Base-by-base conservation (phyloP, 2,113 vertebrate species). In the Bucco capensis region DNA sequence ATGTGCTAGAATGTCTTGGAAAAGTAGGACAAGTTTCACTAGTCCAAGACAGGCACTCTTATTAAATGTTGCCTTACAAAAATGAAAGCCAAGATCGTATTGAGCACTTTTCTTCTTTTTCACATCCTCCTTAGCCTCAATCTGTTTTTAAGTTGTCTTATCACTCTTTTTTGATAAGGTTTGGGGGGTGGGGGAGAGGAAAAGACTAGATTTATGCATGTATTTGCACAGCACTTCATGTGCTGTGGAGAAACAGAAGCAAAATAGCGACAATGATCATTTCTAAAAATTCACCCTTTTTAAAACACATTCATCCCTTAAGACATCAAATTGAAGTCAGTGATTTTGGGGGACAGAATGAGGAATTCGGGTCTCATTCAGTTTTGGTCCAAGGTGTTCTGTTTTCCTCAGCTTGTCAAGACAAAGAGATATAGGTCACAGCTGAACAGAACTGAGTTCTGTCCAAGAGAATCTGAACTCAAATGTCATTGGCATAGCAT, bases 391-490 rank as follows among this genome's bases (percentile, higher is more conserved):
- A 88, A 74, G 54, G 61, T 80, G 54, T 70, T 81, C 47, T 56
- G 33, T 81, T 93, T 92, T 79, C 8, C 57, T 90, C 77, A 75
- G 62, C 64, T 95, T 96, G 93, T 94, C 90, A 95, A 84, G 64
- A 77, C 65, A 62, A 85, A 82, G 80, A 84, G 73, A 85, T 83
- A 83, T 28, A 33, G 85, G 89, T 95, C 89, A 92, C 74, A 95
- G 90, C 37, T 88, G 79, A 90, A 87, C n/a, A 33, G 64, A 88
- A 67, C 40, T 66, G 79, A 86, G 86, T 84, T 79, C 73, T 91
- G 53, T 56, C 56, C 87, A 50, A 72, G 64, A 91, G 88, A 90
- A 92, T 77, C 70, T 87, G 66, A 89, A 96, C 82, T 92, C 82
- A 95, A 91, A 94, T 90, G 92, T 84, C 80, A 74, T 61, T 93